These are phyloP conservation scores for Melieria omissa DNA, from an alignment of 2,888 invertebrate species.

Conservation along the genomic window DNA sequence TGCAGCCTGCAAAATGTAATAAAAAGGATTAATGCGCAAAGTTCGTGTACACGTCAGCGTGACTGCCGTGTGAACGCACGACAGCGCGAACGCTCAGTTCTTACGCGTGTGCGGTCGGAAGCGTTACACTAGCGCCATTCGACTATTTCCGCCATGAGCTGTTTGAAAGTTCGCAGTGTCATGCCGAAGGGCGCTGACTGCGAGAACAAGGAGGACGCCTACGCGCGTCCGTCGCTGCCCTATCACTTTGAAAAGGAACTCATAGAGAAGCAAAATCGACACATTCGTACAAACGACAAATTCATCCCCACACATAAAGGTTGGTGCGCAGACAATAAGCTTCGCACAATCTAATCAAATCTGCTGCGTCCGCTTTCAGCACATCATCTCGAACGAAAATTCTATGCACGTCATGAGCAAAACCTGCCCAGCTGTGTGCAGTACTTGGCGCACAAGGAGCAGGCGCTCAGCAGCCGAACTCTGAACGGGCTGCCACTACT, in stretches of 20 bases:
- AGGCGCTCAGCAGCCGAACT: conserved; percentile 24
- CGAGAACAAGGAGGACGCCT: neutral
- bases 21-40: too few relatives aligned
- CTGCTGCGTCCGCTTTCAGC: conserved; percentile 47
- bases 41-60: too few relatives aligned
- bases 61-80: neutral
- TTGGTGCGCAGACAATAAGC: neutral
- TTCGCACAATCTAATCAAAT: neutral
- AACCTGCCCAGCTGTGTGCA: conserved; percentile 35
- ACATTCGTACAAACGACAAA: conserved; percentile 53
- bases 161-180: neutral
- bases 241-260: conserved; percentile 63
- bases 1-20: too few relatives aligned
- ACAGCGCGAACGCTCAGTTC: neutral
- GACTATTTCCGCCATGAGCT: conserved; percentile 5
- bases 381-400: conserved; percentile 56
- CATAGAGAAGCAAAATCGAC: conserved; percentile 57
- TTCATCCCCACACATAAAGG: conserved; percentile 48
- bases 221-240: conserved; percentile 44
- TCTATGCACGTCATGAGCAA: conserved; percentile 55
- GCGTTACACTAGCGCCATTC: neutral
- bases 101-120: neutral
- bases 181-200: neutral
- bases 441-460: conserved; percentile 7
- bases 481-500: conserved; percentile 50